A percentile compares a stretch with the other conserved stretches of the same genome.
Conservation (phyloP, 1,140 invertebrate genomes). For the Teleopsis dalmanni region DNA sequence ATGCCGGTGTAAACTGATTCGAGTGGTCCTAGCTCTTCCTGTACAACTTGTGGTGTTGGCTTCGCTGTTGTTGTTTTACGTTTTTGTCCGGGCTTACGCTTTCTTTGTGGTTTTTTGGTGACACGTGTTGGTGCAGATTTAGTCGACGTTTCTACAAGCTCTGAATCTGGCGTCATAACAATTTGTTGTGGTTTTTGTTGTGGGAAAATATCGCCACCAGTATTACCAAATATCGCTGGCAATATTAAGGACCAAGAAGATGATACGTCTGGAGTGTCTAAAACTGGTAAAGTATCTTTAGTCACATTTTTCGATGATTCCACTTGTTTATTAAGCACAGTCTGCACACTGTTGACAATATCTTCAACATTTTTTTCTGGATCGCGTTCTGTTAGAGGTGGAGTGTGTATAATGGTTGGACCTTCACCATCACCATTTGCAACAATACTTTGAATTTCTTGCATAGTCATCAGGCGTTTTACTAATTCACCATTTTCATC, state of each 20-base stretch:
- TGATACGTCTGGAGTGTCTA: constrained; percentile 62
- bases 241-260: constrained; percentile 72
- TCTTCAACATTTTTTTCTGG: constrained; percentile 64
- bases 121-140: constrained; percentile 22
- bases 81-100: constrained; percentile 22
- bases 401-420: constrained; percentile 47
- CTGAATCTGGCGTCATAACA: constrained; percentile 51
- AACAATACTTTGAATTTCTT: constrained; percentile 75
- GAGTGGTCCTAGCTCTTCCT: constrained; percentile 34
- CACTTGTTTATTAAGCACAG: constrained; percentile 69
- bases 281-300: constrained; percentile 46
- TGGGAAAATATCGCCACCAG: constrained; percentile 53
- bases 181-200: constrained; percentile 47
- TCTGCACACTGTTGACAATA: constrained; percentile 72
- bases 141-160: constrained; percentile 46
- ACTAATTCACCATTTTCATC: constrained; percentile 72
- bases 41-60: constrained; percentile 35
- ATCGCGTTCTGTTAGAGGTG: constrained; percentile 44
- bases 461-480: constrained; percentile 70
- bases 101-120: constrained; percentile 34
- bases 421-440: constrained; percentile 64
- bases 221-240: constrained; percentile 66
- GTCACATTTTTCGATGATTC: constrained; percentile 57
- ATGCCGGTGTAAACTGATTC: constrained; percentile 40
- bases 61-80: constrained; percentile 24